Base-by-base conservation (phyloP, 2,797 vertebrate genomes). In the Heliangelus exortis region DNA sequence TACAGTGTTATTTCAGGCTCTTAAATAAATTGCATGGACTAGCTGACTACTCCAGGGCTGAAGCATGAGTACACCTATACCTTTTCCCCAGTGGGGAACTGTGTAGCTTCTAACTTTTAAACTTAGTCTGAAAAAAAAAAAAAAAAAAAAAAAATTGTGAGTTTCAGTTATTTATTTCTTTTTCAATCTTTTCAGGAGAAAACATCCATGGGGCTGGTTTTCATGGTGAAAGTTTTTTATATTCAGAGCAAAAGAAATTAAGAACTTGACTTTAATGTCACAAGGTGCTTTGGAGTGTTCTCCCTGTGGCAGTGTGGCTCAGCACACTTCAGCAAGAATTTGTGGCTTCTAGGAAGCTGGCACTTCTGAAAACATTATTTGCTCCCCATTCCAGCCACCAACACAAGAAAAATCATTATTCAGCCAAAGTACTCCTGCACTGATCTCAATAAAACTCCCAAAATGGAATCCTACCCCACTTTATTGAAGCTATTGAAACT, bases 401-500 rank as follows among this genome's bases (percentile, higher is more conserved):
- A 41, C 47, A 31, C 28, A 75, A 75, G 23, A 29, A 47, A 91
- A 86, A 91, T 88, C 31, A 55, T 51, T 75, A 34, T 47, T 80
- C 25, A 41, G 31, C 20, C 48, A 36, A 54, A 4, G 13, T 25
- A 55, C 17, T 22, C 31, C 19, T 45, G 43, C 8, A 22, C 12
- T 73, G 87, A 89, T 73, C 76, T 1, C 53, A 92, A 29, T 9
- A 80, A 89, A 87, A 78, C 12, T 39, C 74, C 28, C 48, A 22
- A 74, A 82, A 92, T 58, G 36, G 47, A 61, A 41, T 41, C 39
- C 39, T 41, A 41, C 39, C 39, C 33, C 58, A 51, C 18, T 91
- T 94, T 77, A 94, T 68, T n/a, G 33, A 55, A 91, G 26, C 58
- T 88, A 58, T 86, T 94, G 76, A 82, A 90, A 78, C 34, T 34